phyloP scores from a whole-genome alignment of 1,140 invertebrate genomes.

The Aphelinus certus region DNA sequence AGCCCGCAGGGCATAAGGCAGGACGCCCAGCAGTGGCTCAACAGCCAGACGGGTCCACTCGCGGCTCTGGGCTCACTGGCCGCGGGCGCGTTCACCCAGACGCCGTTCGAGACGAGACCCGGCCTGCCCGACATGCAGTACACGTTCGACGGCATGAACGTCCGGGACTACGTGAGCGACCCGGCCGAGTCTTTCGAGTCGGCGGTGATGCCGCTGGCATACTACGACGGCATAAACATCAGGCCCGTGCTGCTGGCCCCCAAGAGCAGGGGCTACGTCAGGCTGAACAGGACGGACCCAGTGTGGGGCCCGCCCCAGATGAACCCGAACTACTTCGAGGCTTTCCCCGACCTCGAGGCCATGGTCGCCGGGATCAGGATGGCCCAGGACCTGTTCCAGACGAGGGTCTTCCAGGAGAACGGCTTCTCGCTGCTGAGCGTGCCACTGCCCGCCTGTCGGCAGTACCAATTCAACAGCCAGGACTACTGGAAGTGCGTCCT shows the following conservation, averaged over 20 bases:
- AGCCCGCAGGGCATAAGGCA: constrained; percentile 64
- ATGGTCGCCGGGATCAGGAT: constrained; percentile 63
- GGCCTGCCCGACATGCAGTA: constrained; percentile 73
- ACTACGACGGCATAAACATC: constrained; percentile 59
- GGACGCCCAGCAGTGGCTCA: constrained; percentile 61
- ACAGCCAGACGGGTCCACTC: constrained; percentile 54
- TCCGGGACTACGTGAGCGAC: constrained; percentile 52
- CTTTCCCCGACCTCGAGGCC: constrained; percentile 60
- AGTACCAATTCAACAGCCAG: constrained; percentile 62
- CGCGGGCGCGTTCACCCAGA: constrained; percentile 55
- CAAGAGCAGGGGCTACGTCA: constrained; percentile 66
- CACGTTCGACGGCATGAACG: constrained; percentile 67
- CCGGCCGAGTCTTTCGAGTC: constrained; percentile 53
- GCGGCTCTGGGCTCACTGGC: constrained; percentile 54
- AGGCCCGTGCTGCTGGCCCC: constrained; percentile 65
- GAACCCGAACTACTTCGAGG: constrained; percentile 68
- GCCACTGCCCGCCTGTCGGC: constrained; percentile 52
- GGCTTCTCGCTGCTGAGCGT: constrained; percentile 45
- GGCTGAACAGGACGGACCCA: constrained; percentile 68
- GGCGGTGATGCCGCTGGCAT: constrained; percentile 51
- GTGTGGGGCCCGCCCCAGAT: constrained; percentile 69
- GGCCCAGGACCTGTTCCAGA: constrained; percentile 45
- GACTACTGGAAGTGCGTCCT: constrained; percentile 75
- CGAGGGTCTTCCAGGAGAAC: constrained; percentile 46
- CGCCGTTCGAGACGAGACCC: constrained; percentile 46